These are phyloP conservation scores for Tenthredo notha DNA, from an alignment of 2,888 invertebrate genomes.

Conservation along the genomic window DNA sequence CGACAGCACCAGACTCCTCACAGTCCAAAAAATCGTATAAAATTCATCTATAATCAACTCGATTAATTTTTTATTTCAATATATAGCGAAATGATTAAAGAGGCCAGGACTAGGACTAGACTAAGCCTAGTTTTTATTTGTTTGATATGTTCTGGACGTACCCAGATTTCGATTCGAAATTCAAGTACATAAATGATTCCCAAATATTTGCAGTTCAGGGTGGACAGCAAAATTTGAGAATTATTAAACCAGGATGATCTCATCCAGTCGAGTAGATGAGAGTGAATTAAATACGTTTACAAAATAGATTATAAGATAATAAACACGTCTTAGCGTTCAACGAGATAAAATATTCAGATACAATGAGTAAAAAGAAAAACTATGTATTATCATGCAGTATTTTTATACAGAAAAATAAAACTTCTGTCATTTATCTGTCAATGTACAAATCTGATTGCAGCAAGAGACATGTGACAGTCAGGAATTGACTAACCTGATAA, in stretches of 20 bases:
- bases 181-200: constrained; percentile 64
- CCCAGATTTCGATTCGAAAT: constrained; percentile 60
- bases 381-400: constrained; percentile 52
- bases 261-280: not conserved
- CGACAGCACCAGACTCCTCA: not conserved
- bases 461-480: constrained; percentile 51
- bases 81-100: not conserved
- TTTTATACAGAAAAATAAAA: constrained; percentile 51
- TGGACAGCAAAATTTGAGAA: not conserved
- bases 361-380: constrained; percentile 35
- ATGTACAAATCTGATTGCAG: not conserved
- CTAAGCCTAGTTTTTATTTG: not conserved
- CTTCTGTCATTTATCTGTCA: constrained; percentile 47
- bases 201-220: constrained; percentile 57
- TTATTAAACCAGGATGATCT: not conserved
- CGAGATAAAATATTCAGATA: not conserved
- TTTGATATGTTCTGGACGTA: constrained; percentile 10
- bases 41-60: not conserved
- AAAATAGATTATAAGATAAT: constrained; percentile 46
- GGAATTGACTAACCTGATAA: constrained; percentile 46
- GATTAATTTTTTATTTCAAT: not conserved
- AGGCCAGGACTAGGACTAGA: not conserved
- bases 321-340: constrained; percentile 48
- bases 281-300: constrained; percentile 10
- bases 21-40: not conserved